A percentile compares a stretch with the other conserved stretches of the same genome.
Evolutionary conservation across 2,797 vertebrate genomes (phyloP).

Genomic region (Atherinosoma microstoma): DNA sequence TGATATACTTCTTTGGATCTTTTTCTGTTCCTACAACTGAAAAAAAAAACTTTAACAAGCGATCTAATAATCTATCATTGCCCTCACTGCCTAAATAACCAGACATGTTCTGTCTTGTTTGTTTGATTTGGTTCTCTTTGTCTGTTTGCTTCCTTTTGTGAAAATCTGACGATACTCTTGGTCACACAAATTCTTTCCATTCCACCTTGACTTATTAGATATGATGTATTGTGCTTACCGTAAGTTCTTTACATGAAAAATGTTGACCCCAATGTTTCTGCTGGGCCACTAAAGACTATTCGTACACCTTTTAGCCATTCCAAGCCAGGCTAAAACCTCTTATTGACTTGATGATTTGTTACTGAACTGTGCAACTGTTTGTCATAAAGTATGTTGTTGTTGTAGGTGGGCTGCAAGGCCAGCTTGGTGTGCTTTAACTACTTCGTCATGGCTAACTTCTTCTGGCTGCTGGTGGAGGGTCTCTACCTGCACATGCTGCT

Average conservation of each 20-base stretch:
- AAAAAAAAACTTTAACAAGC: too few species aligned
- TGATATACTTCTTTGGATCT: too few species aligned
- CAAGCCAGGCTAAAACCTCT: neutral
- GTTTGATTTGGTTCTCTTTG: too few species aligned
- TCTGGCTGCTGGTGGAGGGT: constrained; percentile 95
- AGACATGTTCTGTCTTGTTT: neutral
- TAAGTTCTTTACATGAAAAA: too few species aligned
- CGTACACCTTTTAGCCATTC: neutral
- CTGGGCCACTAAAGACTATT: too few species aligned
- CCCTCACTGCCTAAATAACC: neutral
- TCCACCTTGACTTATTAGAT: neutral
- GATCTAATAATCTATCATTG: neutral
- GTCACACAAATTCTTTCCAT: neutral
- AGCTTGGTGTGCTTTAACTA: constrained; percentile 91
- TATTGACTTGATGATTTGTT: neutral
- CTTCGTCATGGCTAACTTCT: constrained; percentile 94
- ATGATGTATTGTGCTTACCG: neutral
- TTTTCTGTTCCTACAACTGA: too few species aligned
- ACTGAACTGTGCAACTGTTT: neutral
- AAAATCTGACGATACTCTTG: neutral
- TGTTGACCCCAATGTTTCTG: too few species aligned
- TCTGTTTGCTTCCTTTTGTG: neutral
- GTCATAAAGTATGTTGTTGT: neutral
- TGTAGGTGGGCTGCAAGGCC: constrained; percentile 90
- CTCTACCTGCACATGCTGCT: constrained; percentile 93